A percentile compares a stretch with the other conserved stretches of the same genome.
phyloP scores from a whole-genome alignment of 2,888 invertebrate species.

The Tillus elongatus region DNA sequence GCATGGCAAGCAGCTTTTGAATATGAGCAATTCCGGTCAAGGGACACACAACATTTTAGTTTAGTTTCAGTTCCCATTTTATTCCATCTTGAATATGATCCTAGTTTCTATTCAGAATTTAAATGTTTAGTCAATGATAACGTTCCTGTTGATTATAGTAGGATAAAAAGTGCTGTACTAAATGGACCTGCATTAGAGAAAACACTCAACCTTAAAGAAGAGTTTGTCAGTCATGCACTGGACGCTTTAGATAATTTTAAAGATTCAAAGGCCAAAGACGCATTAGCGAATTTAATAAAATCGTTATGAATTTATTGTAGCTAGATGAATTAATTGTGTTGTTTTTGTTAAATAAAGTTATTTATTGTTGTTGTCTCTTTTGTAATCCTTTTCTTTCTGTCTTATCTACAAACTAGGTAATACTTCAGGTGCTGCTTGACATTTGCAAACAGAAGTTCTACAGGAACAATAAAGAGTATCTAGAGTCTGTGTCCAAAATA shows the following conservation, averaged over 20 bases:
- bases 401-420: too few species aligned
- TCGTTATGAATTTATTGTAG: conserved; percentile 39
- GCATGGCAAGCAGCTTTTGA: conserved; percentile 73
- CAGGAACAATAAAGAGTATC: too few species aligned
- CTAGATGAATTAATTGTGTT: too few species aligned
- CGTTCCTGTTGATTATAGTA: conserved; percentile 52
- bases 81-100: conserved; percentile 66
- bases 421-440: too few species aligned
- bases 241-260: conserved; percentile 64
- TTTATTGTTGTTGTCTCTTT: too few species aligned
- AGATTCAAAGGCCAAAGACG: conserved; percentile 68
- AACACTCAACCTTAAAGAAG: conserved; percentile 60
- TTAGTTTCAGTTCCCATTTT: conserved; percentile 74
- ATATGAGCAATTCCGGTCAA: conserved; percentile 51
- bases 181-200: conserved; percentile 60
- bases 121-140: conserved; percentile 53
- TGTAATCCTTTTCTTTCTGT: too few species aligned
- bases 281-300: conserved; percentile 71
- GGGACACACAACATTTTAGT: conserved; percentile 47
- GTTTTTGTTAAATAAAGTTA: too few species aligned
- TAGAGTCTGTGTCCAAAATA: too few species aligned
- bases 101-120: conserved; percentile 55
- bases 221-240: conserved; percentile 63
- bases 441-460: too few species aligned
- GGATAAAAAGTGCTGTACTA: conserved; percentile 35